Conservation (phyloP, 1,140 invertebrate genomes). For the Oncopeltus fasciatus region DNA sequence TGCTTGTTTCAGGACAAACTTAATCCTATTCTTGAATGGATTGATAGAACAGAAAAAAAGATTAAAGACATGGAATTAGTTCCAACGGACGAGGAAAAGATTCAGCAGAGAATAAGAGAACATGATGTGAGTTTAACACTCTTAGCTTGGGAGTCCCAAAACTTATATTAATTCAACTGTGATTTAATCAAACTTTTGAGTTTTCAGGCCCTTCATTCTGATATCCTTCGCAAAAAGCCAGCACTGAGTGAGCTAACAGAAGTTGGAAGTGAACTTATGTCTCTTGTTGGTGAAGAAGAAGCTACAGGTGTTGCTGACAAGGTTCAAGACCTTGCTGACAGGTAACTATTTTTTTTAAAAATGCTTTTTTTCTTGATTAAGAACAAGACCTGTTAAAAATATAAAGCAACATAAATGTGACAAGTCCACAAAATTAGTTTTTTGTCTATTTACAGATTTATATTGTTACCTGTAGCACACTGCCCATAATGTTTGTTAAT, state of each 20-base stretch:
- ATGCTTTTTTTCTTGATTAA: no score
- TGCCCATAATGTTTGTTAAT: no score
- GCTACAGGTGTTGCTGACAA: slow-evolving; percentile 70
- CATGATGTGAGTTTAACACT: slow-evolving; percentile 48
- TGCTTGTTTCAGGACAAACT: slow-evolving; percentile 70
- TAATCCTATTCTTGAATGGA: slow-evolving; percentile 76
- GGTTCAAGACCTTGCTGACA: slow-evolving; percentile 67
- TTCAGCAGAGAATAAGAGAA: slow-evolving; percentile 70
- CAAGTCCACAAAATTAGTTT: no score
- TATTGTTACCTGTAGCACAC: no score
- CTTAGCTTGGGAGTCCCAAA: no score
- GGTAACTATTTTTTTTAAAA: no score
- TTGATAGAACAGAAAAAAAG: slow-evolving; percentile 76
- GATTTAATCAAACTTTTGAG: no score
- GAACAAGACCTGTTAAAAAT: no score
- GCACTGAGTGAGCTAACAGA: slow-evolving; percentile 78
- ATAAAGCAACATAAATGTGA: no score
- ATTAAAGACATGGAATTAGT: slow-evolving; percentile 78
- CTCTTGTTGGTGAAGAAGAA: slow-evolving; percentile 83
- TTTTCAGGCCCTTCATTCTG: slow-evolving; percentile 55
- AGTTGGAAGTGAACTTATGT: slow-evolving; percentile 72
- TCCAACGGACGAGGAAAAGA: slow-evolving; percentile 86
- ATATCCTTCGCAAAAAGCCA: slow-evolving; percentile 71
- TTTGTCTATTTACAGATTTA: no score
- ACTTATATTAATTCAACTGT: no score